Evolutionary conservation across 2,888 invertebrate species (phyloP).

Genomic region (Ceramica pisi): DNA sequence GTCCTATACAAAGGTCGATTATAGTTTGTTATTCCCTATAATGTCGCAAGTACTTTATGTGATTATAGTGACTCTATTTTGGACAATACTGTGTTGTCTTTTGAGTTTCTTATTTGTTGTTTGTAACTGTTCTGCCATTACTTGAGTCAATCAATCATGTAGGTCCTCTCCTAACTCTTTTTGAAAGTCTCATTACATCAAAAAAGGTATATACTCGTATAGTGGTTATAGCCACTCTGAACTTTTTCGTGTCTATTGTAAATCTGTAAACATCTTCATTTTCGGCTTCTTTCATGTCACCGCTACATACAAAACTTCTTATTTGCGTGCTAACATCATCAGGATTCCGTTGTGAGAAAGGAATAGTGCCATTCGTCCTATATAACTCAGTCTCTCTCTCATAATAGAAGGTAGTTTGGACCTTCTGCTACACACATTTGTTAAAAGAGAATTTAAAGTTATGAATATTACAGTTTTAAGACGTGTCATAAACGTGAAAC

Average conservation of each 20-base stretch:
- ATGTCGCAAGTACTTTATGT: background rate
- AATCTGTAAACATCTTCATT: background rate
- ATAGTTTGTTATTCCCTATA: background rate
- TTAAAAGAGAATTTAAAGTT: constrained; percentile 7
- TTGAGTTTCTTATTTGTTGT: background rate
- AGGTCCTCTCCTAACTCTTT: background rate
- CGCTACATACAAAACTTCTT: too few relatives aligned
- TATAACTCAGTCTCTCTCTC: background rate
- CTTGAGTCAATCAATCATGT: background rate
- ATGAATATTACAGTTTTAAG: constrained; percentile 60
- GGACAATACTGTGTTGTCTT: background rate
- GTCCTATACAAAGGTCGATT: background rate
- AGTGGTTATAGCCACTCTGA: background rate
- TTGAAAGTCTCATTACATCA: background rate
- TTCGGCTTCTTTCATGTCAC: background rate
- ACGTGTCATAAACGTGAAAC: constrained; percentile 56
- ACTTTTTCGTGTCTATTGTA: background rate
- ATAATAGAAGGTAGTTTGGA: background rate
- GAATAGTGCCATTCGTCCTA: too few relatives aligned
- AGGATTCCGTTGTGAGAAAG: too few relatives aligned
- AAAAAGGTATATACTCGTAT: too few relatives aligned
- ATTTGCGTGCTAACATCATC: too few relatives aligned
- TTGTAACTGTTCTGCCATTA: background rate
- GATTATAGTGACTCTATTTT: background rate
- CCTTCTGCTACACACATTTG: constrained; percentile 12